Evolutionary conservation across 2,888 invertebrate genomes (phyloP).

Genomic region (Leptinotarsa tumamoca): DNA sequence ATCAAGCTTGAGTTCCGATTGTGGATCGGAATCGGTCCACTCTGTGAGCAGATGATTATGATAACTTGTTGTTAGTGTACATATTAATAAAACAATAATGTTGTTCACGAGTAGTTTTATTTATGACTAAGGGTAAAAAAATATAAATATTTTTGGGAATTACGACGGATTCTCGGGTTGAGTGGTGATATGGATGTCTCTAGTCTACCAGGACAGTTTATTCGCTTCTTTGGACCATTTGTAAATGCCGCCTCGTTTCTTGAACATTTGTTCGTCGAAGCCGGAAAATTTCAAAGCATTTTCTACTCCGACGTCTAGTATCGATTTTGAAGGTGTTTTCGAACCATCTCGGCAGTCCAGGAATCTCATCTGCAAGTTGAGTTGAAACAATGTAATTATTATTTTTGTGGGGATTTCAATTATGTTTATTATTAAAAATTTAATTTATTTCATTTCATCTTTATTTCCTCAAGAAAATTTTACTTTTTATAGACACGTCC

Average conservation of each 20-base stretch:
- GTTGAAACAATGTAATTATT: no score
- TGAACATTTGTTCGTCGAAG: conserved; percentile 68
- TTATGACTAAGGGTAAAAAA: neutral
- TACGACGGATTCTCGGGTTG: no score
- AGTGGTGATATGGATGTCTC: neutral
- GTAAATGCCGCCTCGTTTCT: conserved; percentile 68
- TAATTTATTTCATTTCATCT: no score
- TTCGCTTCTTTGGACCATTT: conserved; percentile 66
- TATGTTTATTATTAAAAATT: no score
- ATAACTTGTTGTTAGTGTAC: conserved; percentile 39
- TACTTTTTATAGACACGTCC: no score
- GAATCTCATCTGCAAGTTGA: conserved; percentile 65
- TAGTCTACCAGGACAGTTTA: conserved; percentile 56
- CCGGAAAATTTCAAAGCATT: conserved; percentile 67
- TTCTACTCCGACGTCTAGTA: conserved; percentile 67
- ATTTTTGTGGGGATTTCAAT: no score
- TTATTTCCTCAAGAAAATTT: no score
- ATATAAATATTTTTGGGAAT: no score
- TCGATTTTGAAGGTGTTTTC: conserved; percentile 67
- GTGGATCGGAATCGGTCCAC: neutral
- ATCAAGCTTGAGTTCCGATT: neutral
- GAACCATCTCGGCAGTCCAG: conserved; percentile 66
- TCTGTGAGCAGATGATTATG: neutral
- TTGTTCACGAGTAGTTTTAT: conserved; percentile 28
- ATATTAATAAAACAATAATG: conserved; percentile 34